Percentiles rank a stretch among this genome's conserved stretches.
Evolutionary conservation across 2,888 invertebrate species (phyloP).

Genomic region (Pecten maximus): DNA sequence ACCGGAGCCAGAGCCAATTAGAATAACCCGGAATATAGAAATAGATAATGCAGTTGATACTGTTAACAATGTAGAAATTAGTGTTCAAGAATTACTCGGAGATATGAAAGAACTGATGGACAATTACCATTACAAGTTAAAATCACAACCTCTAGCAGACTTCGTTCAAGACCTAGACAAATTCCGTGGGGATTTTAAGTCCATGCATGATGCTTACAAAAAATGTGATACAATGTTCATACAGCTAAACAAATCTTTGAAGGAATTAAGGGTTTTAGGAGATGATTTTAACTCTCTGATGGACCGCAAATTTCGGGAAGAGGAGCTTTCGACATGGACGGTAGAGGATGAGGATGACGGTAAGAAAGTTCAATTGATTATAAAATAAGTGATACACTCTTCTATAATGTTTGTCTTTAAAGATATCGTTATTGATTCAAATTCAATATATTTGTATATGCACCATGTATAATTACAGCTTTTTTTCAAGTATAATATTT

Average conservation of each 20-base stretch:
- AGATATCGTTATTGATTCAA: neutral
- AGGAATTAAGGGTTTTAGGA: slow-evolving; percentile 61
- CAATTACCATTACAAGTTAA: slow-evolving; percentile 59
- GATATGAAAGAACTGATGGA: slow-evolving; percentile 62
- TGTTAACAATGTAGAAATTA: slow-evolving; percentile 57
- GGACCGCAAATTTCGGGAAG: slow-evolving; percentile 64
- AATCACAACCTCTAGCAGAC: slow-evolving; percentile 60
- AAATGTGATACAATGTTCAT: slow-evolving; percentile 58
- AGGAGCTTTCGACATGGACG: slow-evolving; percentile 66
- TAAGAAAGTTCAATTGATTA: slow-evolving; percentile 38
- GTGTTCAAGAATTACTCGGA: slow-evolving; percentile 55
- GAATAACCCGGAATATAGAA: slow-evolving; percentile 58
- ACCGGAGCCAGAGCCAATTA: slow-evolving; percentile 52
- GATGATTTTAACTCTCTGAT: slow-evolving; percentile 62
- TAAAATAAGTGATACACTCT: neutral
- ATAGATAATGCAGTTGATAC: slow-evolving; percentile 60
- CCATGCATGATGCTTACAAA: slow-evolving; percentile 63
- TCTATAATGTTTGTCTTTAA: neutral
- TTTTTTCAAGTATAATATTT: too few relatives aligned
- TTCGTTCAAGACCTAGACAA: slow-evolving; percentile 64
- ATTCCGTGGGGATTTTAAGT: slow-evolving; percentile 64
- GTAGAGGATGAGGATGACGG: slow-evolving; percentile 61
- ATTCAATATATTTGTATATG: too few relatives aligned
- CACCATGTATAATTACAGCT: too few relatives aligned
- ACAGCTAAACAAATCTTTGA: slow-evolving; percentile 60